Percentiles rank a stretch among this genome's conserved stretches.
These are phyloP conservation scores for Xylocampa areola DNA, from an alignment of 2,888 invertebrate species.

Conservation along the genomic window DNA sequence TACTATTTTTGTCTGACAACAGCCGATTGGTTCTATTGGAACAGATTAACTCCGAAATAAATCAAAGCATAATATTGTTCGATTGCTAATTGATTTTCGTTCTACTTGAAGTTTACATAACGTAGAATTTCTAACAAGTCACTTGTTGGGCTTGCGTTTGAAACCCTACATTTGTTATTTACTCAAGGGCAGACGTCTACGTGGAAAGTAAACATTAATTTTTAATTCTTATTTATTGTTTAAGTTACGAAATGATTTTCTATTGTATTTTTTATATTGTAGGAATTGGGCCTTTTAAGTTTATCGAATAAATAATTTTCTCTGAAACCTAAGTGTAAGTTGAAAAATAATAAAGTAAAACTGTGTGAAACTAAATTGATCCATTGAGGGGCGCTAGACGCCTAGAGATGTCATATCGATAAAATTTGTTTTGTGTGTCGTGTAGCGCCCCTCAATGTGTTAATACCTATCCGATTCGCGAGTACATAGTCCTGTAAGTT, in stretches of 20 bases:
- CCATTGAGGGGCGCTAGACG: too few species aligned
- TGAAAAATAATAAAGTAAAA: too few species aligned
- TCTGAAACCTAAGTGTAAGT: too few species aligned
- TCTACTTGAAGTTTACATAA: conserved; percentile 25
- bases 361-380: too few species aligned
- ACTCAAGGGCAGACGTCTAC: conserved; percentile 45
- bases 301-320: too few species aligned
- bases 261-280: background rate
- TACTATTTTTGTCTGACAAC: too few species aligned
- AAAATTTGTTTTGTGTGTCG: too few species aligned
- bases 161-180: conserved; percentile 56
- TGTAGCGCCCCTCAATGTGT: too few species aligned
- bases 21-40: too few species aligned
- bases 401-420: too few species aligned
- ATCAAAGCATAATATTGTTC: conserved; percentile 8
- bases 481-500: too few species aligned
- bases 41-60: conserved; percentile 1
- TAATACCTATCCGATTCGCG: too few species aligned
- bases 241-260: background rate
- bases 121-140: conserved; percentile 36
- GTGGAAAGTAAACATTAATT: conserved; percentile 6
- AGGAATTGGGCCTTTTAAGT: background rate
- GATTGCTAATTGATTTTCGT: conserved; percentile 43
- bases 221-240: conserved; percentile 1
- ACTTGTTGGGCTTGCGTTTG: conserved; percentile 61